A percentile compares a stretch with the other conserved stretches of the same genome.
phyloP scores from a whole-genome alignment of 2,797 vertebrate species.

The Lophius americanus region DNA sequence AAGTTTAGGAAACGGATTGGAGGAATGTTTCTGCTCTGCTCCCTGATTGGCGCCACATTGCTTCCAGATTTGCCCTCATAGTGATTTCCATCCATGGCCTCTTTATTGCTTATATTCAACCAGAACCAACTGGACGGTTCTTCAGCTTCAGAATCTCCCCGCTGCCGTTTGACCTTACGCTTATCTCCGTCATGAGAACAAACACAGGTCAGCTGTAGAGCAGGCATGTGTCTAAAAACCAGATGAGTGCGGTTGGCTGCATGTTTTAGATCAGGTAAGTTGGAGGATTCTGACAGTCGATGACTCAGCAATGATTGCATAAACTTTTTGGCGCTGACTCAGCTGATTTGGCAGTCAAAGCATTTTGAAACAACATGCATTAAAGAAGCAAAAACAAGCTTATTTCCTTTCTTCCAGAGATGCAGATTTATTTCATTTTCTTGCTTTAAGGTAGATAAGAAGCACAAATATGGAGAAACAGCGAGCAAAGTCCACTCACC shows the following conservation, averaged over 20 bases:
- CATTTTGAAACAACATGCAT: not conserved
- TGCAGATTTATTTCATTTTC: not conserved
- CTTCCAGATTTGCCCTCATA: constrained; percentile 24
- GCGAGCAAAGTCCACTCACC: constrained; percentile 3
- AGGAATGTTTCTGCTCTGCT: constrained; percentile 40
- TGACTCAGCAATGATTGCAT: constrained; percentile 48
- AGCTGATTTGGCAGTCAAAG: not conserved
- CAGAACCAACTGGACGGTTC: constrained; percentile 32
- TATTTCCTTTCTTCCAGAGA: fast-evolving
- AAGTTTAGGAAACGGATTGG: constrained; percentile 35
- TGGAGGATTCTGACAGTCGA: not conserved
- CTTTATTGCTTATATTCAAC: constrained; percentile 42
- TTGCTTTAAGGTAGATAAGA: not conserved
- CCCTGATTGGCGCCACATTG: constrained; percentile 15
- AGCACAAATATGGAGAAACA: constrained; percentile 16
- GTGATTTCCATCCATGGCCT: constrained; percentile 42
- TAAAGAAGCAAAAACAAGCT: not conserved
- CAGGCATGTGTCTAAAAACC: constrained; percentile 6
- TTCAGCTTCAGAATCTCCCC: constrained; percentile 24
- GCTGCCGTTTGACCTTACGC: constrained; percentile 37
- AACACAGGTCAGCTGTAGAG: not conserved
- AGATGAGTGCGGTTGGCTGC: constrained; percentile 47
- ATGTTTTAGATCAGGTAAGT: constrained; percentile 12
- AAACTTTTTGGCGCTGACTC: constrained; percentile 34
- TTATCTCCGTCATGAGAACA: constrained; percentile 9